Base-by-base conservation (phyloP, 2,888 invertebrate genomes). In the Drosophila putrida region DNA sequence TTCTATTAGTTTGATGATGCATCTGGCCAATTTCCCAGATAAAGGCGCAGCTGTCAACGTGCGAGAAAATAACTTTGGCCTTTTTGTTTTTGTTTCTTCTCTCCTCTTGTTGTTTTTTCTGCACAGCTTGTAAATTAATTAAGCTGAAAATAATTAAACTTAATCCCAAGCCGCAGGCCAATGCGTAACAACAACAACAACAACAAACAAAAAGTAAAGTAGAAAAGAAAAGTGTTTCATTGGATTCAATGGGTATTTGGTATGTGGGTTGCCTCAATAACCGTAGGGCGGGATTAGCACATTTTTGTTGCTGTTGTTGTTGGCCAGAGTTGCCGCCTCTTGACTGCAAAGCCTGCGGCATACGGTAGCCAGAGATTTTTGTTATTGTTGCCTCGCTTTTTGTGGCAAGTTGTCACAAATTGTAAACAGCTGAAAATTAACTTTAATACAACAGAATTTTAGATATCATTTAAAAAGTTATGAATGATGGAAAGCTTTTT, bases 61-160 rank as follows among this genome's bases (percentile, higher is more conserved):
- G 66, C 60, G 25, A 38, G 35, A 77, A 76, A 69, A 78, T 68
- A 53, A 33, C 49, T 59, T 51, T 49, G 47, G 53, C 6, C 2
- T 35, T 57, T 35, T 47, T 47, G 36, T 47, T 38, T 36, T 36
- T 31, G 33, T 46, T 31, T 15, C 4, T n/a, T 27, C 13, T 35
- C 20, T 36, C 5, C 4, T 10, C 11, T 38, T 38, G 9, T 39
- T 39, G 10, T n/a, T 47, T 10, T 13, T 33, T 55, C 63, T 31
- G 59, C 51, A 20, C 63, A 58, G 68, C 79, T 73, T 80, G 72
- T 78, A 83, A 84, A 85, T 84, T 85, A 84, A 85, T 84, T 81
- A 86, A 80, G 80, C 80, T 78, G 74, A 72, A 84, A 85, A 84
- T 84, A 79, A 84, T 84, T 78, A 75, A 82, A 78, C 78, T 70